A percentile compares a stretch with the other conserved stretches of the same genome.
phyloP scores from a whole-genome alignment of 2,797 vertebrate species.

The Cossypha dichroa region DNA sequence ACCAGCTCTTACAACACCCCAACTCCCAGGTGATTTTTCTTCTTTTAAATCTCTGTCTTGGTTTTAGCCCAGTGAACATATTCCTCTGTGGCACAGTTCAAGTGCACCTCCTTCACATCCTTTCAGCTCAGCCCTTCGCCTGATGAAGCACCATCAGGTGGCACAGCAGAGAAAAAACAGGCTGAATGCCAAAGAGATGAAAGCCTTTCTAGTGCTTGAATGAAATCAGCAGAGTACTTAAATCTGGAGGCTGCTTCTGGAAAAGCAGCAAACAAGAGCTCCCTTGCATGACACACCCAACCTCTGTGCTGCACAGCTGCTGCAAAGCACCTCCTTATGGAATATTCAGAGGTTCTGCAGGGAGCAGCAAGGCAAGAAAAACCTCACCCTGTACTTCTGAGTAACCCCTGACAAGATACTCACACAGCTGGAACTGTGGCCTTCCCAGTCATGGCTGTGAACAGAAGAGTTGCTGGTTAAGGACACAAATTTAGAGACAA shows the following conservation, averaged over 20 bases:
- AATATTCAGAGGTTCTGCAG: neutral
- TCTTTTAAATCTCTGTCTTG: neutral
- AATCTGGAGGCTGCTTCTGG: neutral
- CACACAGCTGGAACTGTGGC: neutral
- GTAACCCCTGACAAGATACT: fast-evolving
- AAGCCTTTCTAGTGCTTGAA: neutral
- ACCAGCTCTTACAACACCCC: neutral
- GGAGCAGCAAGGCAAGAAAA: neutral
- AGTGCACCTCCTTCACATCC: neutral
- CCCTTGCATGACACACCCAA: fast-evolving
- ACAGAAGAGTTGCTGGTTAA: neutral
- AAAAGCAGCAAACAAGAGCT: neutral
- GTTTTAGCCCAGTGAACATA: neutral
- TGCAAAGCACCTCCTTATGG: neutral
- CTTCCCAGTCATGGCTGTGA: neutral
- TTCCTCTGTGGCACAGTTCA: neutral
- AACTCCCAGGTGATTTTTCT: neutral
- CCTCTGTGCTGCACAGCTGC: neutral
- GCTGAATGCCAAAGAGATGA: neutral
- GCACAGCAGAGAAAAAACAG: neutral
- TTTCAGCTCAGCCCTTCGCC: neutral
- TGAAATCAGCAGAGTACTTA: neutral
- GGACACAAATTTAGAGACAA: neutral
- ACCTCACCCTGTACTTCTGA: neutral
- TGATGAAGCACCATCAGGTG: constrained; percentile 34